Percentiles rank a stretch among this genome's conserved stretches.
Conservation (phyloP, 1,140 invertebrate genomes). For the Diorhabda sublineata region DNA sequence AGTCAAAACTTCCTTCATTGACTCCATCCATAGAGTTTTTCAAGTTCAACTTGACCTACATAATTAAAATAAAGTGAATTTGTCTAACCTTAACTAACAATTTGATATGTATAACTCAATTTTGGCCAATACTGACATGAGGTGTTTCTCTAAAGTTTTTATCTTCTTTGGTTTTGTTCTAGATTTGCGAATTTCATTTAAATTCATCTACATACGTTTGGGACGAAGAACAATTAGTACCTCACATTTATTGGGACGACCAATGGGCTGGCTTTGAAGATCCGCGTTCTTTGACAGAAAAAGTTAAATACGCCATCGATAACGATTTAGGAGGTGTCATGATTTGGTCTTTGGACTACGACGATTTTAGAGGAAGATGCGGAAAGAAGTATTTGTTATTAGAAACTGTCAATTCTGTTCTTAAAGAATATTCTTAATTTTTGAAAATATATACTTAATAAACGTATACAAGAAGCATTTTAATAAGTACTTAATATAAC, state of each 20-base stretch:
- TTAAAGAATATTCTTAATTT: not conserved
- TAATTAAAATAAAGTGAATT: too few species aligned
- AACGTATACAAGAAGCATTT: too few species aligned
- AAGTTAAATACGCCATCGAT: constrained; percentile 50
- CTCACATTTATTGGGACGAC: constrained; percentile 36
- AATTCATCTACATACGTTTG: constrained; percentile 46
- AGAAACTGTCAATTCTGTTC: not conserved
- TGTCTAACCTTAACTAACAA: too few species aligned
- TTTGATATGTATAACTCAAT: too few species aligned
- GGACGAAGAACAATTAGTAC: constrained; percentile 35
- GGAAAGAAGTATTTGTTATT: constrained; percentile 32
- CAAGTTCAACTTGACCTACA: too few species aligned
- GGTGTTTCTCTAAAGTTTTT: not conserved
- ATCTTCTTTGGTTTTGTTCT: constrained; percentile 2
- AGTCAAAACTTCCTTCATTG: too few species aligned
- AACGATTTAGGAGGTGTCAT: constrained; percentile 60
- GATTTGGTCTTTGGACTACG: constrained; percentile 72
- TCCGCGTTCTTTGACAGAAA: constrained; percentile 32
- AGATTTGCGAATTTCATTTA: constrained; percentile 46
- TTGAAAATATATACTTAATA: too few species aligned
- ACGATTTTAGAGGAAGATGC: constrained; percentile 63
- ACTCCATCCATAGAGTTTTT: too few species aligned
- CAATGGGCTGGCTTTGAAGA: constrained; percentile 47
- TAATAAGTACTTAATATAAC: too few species aligned
- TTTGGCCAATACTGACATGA: too few species aligned